phyloP scores from a whole-genome alignment of 2,888 invertebrate genomes.

The Hesperia comma region DNA sequence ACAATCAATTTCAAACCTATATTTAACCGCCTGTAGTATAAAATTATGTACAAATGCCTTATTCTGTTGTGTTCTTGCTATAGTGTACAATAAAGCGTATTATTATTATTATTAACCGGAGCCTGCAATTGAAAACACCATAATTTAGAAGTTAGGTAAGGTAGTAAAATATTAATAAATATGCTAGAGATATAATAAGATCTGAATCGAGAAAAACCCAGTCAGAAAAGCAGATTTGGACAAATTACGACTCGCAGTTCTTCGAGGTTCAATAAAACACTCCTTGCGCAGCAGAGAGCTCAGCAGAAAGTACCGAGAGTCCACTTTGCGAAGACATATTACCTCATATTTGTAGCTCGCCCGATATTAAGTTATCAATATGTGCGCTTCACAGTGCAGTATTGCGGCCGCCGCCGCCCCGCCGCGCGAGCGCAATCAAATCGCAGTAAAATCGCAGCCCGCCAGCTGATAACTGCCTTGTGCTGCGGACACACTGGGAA shows the following conservation, averaged over 20 bases:
- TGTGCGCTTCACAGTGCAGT: slow-evolving; percentile 45
- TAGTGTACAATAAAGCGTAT: too few relatives aligned
- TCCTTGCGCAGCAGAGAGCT: slow-evolving; percentile 13
- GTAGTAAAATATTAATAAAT: too few relatives aligned
- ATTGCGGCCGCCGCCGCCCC: slow-evolving; percentile 46
- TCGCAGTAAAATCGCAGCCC: slow-evolving; percentile 64
- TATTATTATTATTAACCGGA: too few relatives aligned
- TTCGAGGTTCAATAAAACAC: slow-evolving; percentile 20
- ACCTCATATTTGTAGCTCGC: slow-evolving; percentile 45
- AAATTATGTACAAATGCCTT: too few relatives aligned
- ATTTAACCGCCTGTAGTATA: too few relatives aligned
- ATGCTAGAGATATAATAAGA: too few relatives aligned
- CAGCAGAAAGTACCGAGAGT: slow-evolving; percentile 23
- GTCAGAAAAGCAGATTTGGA: background rate
- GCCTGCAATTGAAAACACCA: too few relatives aligned
- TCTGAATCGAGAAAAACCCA: background rate
- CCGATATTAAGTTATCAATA: slow-evolving; percentile 67
- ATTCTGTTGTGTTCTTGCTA: too few relatives aligned
- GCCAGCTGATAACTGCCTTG: slow-evolving; percentile 58
- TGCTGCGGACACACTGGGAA: slow-evolving; percentile 47
- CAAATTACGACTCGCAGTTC: background rate
- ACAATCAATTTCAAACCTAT: too few relatives aligned
- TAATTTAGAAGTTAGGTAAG: too few relatives aligned
- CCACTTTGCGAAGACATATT: slow-evolving; percentile 42
- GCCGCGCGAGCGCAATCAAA: slow-evolving; percentile 65